Evolutionary conservation across 2,113 vertebrate species (phyloP).

Genomic region (Turnix velox): DNA sequence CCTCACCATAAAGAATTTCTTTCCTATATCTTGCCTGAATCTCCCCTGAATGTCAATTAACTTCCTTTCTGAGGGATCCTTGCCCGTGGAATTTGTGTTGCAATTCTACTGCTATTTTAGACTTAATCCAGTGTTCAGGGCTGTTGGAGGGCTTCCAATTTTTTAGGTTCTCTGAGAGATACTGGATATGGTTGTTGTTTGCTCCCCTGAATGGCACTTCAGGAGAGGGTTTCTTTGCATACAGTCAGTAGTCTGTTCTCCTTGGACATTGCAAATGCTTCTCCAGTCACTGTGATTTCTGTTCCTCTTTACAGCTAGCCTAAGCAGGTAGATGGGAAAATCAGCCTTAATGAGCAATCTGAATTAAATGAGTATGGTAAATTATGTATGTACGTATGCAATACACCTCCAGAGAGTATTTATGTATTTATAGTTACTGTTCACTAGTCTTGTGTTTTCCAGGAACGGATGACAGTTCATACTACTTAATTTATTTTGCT

Average conservation of each 20-base stretch:
- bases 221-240: not conserved
- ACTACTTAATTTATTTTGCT: not conserved
- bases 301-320: not conserved
- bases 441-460: not conserved
- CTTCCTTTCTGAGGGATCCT: not conserved
- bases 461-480: not conserved
- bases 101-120: not conserved
- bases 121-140: not conserved
- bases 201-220: not conserved
- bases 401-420: not conserved
- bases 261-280: not conserved
- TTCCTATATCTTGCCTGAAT: too few species aligned
- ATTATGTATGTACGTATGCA: not conserved
- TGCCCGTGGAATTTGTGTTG: not conserved
- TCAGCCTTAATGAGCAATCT: not conserved
- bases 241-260: accelerated
- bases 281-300: not conserved
- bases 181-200: not conserved
- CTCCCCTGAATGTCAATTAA: not conserved
- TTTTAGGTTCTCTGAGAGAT: not conserved
- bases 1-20: too few species aligned
- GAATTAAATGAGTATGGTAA: not conserved
- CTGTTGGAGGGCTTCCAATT: not conserved
- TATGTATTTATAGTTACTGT: not conserved
- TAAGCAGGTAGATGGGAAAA: not conserved